Percentiles rank a stretch among this genome's conserved stretches.
Evolutionary conservation across 2,797 vertebrate genomes (phyloP).

Genomic region (Hypotaenidia philippensis): DNA sequence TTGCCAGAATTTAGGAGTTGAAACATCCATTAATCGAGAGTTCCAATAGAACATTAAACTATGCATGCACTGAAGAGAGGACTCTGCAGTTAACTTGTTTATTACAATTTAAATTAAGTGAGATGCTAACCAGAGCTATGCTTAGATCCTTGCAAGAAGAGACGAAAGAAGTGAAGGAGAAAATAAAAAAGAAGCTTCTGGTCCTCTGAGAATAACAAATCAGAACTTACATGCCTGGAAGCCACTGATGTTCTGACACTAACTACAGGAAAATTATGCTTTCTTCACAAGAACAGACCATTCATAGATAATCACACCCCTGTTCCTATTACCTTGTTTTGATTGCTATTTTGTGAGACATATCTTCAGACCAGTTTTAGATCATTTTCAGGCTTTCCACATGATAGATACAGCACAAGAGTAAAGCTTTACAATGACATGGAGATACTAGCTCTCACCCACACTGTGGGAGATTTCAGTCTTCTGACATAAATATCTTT

Average conservation of each 20-base stretch:
- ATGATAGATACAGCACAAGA: neutral
- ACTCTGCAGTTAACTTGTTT: neutral
- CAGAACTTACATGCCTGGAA: neutral
- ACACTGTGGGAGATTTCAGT: rapidly evolving
- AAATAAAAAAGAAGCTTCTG: rapidly evolving
- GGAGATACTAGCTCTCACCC: neutral
- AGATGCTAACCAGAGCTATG: neutral
- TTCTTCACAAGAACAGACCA: neutral
- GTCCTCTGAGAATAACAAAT: neutral
- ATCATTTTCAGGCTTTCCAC: neutral
- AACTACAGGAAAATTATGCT: neutral
- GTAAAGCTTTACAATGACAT: neutral
- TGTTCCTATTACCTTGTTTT: neutral
- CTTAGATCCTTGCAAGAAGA: neutral
- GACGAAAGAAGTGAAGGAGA: neutral
- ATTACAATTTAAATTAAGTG: neutral
- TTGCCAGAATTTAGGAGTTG: neutral
- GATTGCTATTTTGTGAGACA: neutral
- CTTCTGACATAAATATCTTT: neutral
- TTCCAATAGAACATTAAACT: neutral
- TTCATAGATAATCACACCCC: neutral
- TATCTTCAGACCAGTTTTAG: neutral
- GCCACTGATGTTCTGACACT: neutral
- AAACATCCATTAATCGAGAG: neutral
- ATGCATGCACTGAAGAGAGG: neutral